These are phyloP conservation scores for Oscheius onirici DNA, from an alignment of 2,888 invertebrate species.

Conservation along the genomic window DNA sequence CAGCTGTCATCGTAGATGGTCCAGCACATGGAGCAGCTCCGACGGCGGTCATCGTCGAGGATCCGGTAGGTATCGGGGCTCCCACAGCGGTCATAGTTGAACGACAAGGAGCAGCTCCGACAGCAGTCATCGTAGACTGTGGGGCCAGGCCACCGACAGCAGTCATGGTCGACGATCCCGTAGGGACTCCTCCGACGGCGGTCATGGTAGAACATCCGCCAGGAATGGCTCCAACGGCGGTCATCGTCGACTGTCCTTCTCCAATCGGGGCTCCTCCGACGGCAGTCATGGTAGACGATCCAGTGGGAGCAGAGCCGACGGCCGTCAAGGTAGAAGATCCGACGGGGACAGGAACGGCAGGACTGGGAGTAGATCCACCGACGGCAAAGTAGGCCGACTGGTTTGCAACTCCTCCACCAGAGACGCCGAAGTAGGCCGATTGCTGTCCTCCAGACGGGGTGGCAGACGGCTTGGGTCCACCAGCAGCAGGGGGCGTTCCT, in stretches of 20 bases:
- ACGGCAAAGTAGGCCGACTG: conserved; percentile 30
- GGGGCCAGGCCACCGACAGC: too few relatives aligned
- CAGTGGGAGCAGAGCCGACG: conserved; percentile 26
- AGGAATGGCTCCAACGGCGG: conserved; percentile 52
- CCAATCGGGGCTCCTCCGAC: conserved; percentile 49
- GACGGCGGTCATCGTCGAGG: too few relatives aligned
- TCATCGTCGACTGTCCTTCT: conserved; percentile 56
- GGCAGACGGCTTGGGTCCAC: conserved; percentile 31
- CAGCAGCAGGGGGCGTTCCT: conserved; percentile 34
- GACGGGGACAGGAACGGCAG: conserved; percentile 32
- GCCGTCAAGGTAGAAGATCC: conserved; percentile 41
- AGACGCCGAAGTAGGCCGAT: conserved; percentile 54
- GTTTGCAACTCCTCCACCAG: conserved; percentile 35
- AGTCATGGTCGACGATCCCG: neutral
- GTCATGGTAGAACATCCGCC: conserved; percentile 34
- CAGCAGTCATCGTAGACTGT: conserved; percentile 35
- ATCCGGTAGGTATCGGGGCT: conserved; percentile 40
- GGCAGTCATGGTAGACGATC: conserved; percentile 56
- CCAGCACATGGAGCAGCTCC: conserved; percentile 40
- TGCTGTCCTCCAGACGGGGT: conserved; percentile 27
- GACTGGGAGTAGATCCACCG: conserved; percentile 33
- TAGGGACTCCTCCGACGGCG: neutral
- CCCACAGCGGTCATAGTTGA: too few relatives aligned
- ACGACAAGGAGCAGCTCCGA: too few relatives aligned
- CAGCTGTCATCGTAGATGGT: too few relatives aligned